Evolutionary conservation across 2,113 vertebrate genomes (phyloP), one percentile per base, ranked within the genome.

Genomic region (Rhegmatorhina hoffmannsi): DNA sequence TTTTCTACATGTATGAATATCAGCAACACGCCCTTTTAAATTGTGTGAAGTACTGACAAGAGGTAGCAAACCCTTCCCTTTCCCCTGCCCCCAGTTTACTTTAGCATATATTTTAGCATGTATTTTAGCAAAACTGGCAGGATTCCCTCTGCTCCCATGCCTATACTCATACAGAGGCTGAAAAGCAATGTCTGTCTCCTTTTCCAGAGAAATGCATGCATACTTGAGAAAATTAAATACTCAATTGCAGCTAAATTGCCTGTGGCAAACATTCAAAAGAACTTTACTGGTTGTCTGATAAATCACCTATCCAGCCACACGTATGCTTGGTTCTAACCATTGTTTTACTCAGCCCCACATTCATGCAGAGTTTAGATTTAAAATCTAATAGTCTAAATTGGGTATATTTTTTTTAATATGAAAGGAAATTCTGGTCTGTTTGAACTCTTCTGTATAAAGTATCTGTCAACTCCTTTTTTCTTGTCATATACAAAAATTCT

Each of bases 181-280:
- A 24, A 87, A 84, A 59, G 64, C 68, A 69, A 60, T 26, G 38
- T 20, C 59, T 5, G 9, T 31, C 50, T 91, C 49, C 55, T 80
- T 91, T 94, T 84, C 31, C 64, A 84, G 68, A 81, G 50, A 87
- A 91, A 77, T 64, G 20, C 33, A 26, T 3, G 14, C 63, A 89
- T 24, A 11, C 40, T 94, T 36, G 47, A 53, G 59, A 52, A 80
- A 95, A 92, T 89, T 38, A 80, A 94, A 91, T 64, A 60, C 33
- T 50, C 13, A 56, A 94, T 95, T 91, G 58, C 44, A 84, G 63
- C 63, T 86, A 91, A 92, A 94, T 86, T 80, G 26, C 26, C 80
- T 76, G 49, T 89, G 49, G 53, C 76, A 91, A 84, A 28, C 34
- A 60, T 59, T 92, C 58, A 84, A 69, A 76, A 84, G 36, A 44